Conservation (phyloP, 2,888 invertebrate species). For the Lasiommata megera region DNA sequence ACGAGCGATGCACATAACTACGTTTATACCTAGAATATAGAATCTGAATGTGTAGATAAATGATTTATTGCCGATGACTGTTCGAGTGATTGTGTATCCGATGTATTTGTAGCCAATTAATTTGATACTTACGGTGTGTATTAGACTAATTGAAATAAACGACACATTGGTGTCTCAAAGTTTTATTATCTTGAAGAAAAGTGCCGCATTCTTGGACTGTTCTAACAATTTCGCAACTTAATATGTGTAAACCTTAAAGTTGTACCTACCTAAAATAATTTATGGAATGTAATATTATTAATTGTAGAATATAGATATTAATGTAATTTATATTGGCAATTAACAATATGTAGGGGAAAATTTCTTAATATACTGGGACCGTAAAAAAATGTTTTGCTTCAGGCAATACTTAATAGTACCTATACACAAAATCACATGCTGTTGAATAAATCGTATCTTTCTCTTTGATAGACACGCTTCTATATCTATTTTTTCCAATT, state of each 20-base stretch:
- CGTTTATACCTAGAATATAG: constrained; percentile 32
- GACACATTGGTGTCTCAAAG: constrained; percentile 24
- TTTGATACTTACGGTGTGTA: constrained; percentile 26
- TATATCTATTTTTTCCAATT: constrained; percentile 20
- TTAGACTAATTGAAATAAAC: constrained; percentile 30
- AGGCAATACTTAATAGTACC: background rate
- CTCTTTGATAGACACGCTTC: constrained; percentile 28
- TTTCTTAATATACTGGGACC: constrained; percentile 19
- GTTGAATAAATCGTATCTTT: constrained; percentile 4
- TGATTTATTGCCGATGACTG: constrained; percentile 30
- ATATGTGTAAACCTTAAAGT: constrained; percentile 24
- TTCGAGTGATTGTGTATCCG: constrained; percentile 39
- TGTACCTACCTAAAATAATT: constrained; percentile 54
- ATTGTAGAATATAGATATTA: constrained; percentile 52
- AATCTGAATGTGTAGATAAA: constrained; percentile 33
- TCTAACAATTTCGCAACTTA: constrained; percentile 26
- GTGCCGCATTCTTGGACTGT: constrained; percentile 29
- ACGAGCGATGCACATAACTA: constrained; percentile 32
- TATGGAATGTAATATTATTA: constrained; percentile 55
- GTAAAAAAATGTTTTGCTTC: background rate
- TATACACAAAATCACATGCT: constrained; percentile 4
- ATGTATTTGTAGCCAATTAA: constrained; percentile 29
- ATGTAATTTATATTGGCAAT: constrained; percentile 57
- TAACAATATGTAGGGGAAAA: constrained; percentile 34
- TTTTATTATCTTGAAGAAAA: constrained; percentile 27